Base-by-base conservation (phyloP, 2,113 vertebrate species). In the Rattus norvegicus region DNA sequence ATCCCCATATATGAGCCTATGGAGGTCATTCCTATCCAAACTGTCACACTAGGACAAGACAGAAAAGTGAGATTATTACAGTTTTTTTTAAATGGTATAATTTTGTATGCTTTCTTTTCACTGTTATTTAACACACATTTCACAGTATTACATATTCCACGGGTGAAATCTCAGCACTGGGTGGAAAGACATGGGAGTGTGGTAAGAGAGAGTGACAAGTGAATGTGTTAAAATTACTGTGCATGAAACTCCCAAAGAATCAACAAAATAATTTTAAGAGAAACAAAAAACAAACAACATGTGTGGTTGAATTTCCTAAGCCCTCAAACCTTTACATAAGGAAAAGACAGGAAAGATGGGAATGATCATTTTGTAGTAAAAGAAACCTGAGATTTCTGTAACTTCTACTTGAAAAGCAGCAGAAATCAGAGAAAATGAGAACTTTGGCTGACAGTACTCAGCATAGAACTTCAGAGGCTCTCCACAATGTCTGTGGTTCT, bases 401-500 rank as follows among this genome's bases (percentile, higher is more conserved):
- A 96, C 90, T 95, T 97, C 81, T 94, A 95, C 96, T 93, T 80
- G 73, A 93, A 96, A 97, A 90, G 83, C 70, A 94, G 59, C 73
- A 43, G 92, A 94, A 95, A 81, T 77, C 33, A 95, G 69, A 90
- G 77, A 93, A 98, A 97, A 96, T 88, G 95, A 95, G 85, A 95
- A 73, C 70, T 90, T 96, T 90, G 94, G 56, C 90, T 95, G 91
- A 95, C 92, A 95, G 69, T 90, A 84, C 73, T 94, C 85, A 97
- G 91, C 63, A 90, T 90, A 94, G 92, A 96, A 97, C 97, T 97
- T 97, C 95, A 97, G 97, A 96, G 70, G 77, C 19, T 95, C 97
- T 75, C 87, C 63, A 85, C 89, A 96, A 96, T 8, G 65, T 94
- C 92, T 96, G 56, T 73, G 87, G 95, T 96, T 87, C 87, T 84